Base-by-base conservation (phyloP, 2,113 vertebrate genomes). In the Gadus chalcogrammus region DNA sequence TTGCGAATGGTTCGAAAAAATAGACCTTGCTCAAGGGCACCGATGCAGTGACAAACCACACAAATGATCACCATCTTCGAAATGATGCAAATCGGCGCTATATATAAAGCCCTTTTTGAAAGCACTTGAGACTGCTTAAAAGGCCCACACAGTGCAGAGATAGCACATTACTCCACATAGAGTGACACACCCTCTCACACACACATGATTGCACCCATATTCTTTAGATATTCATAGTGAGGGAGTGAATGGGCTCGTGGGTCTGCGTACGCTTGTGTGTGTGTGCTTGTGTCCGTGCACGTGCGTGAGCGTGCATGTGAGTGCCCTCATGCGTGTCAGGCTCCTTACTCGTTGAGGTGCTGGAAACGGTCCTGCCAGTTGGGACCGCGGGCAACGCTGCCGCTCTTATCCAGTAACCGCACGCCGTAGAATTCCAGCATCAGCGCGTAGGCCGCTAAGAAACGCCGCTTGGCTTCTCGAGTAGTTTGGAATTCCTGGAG, bases 401-500 rank as follows among this genome's bases (percentile, higher is more conserved):
- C 97, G 38, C 89, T 95, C 90, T 97, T 98, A 90, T 99, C 95
- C 80, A 93, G 90, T 64, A 99, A 90, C 81, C 97, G 96, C 88
- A 99, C 91, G 77, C 97, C 97, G 75, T 97, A 99, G 89, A 99
- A 99, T 85, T 99, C 97, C 90, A 99, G 73, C 97, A 99, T 99
- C 82, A 99, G 92, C 85, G 95, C 93, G 79, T 99, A 99, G 69
- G 95, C 96, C 67, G 93, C 91, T 61, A 98, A 79, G 76, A 98
- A 98, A 80, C 96, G 94, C 83, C 93, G 93, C 91, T 94, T 96
- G 52, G 97, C 97, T 89, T 99, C 96, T 75, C 95, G 96, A 77
- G 94, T 96, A 89, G 93, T 96, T 92, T 98, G 97, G 92, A 99
- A 99, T 91, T 99, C 97, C 97, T 99, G 87, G 74, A 2, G 5